phyloP scores from a whole-genome alignment of 2,113 vertebrate species.

The Varanus komodoensis region DNA sequence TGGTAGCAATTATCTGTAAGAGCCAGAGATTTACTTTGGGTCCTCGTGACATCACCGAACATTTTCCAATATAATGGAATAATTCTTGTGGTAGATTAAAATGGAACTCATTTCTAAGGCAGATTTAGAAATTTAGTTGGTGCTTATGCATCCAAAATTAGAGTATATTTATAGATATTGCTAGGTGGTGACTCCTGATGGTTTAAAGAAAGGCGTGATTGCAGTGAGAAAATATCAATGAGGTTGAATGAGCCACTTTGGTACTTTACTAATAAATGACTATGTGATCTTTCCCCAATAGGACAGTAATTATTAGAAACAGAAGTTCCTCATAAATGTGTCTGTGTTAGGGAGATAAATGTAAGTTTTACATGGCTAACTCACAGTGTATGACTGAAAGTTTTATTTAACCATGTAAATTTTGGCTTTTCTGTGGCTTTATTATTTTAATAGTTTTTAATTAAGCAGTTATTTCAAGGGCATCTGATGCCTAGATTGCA shows the following conservation, averaged over 20 bases:
- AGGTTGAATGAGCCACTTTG: slow-evolving; percentile 27
- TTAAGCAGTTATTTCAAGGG: slow-evolving; percentile 31
- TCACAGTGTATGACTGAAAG: neutral
- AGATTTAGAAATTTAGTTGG: neutral
- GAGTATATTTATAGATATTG: slow-evolving; percentile 28
- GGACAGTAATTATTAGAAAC: slow-evolving; percentile 21
- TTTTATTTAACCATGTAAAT: neutral
- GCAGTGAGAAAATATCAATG: slow-evolving; percentile 13
- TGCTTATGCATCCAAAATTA: neutral
- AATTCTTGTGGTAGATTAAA: neutral
- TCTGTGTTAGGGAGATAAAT: neutral
- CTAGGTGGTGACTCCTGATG: neutral
- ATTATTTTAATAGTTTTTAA: slow-evolving; percentile 27
- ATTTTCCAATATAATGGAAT: slow-evolving; percentile 8
- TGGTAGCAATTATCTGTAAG: neutral
- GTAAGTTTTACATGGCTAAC: neutral
- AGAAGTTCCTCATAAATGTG: neutral
- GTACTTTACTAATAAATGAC: slow-evolving; percentile 34
- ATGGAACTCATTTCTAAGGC: neutral
- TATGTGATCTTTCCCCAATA: slow-evolving; percentile 40
- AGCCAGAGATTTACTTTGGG: neutral
- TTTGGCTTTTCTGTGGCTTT: slow-evolving; percentile 13
- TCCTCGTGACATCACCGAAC: neutral
- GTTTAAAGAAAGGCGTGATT: slow-evolving; percentile 20
- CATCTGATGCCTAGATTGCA: slow-evolving; percentile 11